These are phyloP conservation scores for Perccottus glenii DNA, from an alignment of 2,113 vertebrate species.

Conservation along the genomic window DNA sequence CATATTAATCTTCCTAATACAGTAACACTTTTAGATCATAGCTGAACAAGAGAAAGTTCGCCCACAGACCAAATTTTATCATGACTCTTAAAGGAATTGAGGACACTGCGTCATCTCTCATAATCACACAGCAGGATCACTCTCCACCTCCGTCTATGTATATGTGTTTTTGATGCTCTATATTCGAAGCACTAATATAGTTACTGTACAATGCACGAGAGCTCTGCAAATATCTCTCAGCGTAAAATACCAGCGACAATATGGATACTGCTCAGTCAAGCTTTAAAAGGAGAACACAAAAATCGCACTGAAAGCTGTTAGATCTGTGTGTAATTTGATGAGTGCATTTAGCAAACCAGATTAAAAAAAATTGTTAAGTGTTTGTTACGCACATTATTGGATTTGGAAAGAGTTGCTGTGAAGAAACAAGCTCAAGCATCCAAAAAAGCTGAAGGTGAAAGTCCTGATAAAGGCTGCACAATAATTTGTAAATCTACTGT, in stretches of 20 bases:
- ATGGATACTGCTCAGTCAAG: conserved; percentile 2
- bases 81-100: conserved; percentile 69
- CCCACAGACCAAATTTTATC: conserved; percentile 62
- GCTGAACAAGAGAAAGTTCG: conserved; percentile 49
- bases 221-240: conserved; percentile 5
- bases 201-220: conserved; percentile 10
- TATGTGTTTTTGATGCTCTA: conserved; percentile 9
- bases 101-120: conserved; percentile 70
- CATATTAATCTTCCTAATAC: conserved; percentile 62
- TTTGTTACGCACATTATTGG: conserved; percentile 10
- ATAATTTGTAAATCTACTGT: no score
- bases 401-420: conserved; percentile 23
- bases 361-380: conserved; percentile 2
- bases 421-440: conserved; percentile 17
- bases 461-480: not conserved
- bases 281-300: conserved; percentile 11
- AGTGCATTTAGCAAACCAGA: conserved; percentile 21
- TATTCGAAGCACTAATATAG: conserved; percentile 9
- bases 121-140: conserved; percentile 53
- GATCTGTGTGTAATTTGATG: conserved; percentile 9
- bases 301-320: conserved; percentile 1
- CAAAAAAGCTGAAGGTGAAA: conserved; percentile 33
- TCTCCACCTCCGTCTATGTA: conserved; percentile 32
- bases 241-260: conserved; percentile 6
- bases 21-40: conserved; percentile 69